Conservation (phyloP, 2,888 invertebrate species). For the Blastobasis lacticolella region DNA sequence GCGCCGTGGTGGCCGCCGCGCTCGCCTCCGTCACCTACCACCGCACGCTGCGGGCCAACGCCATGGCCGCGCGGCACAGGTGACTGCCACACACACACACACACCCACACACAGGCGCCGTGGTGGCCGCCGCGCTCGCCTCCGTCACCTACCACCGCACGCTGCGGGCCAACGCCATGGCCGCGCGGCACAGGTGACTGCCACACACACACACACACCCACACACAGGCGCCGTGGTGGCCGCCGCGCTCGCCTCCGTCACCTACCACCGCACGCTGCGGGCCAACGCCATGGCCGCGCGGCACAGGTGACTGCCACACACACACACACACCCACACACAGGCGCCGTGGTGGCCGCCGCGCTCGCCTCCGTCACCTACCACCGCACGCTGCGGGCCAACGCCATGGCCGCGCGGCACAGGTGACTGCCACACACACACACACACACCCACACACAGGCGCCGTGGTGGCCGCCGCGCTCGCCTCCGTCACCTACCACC, state of each 20-base stretch:
- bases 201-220: too few relatives aligned
- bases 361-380: conserved; percentile 58
- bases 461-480: conserved; percentile 66
- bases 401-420: too few relatives aligned
- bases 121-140: conserved; percentile 64
- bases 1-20: conserved; percentile 66
- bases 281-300: not conserved
- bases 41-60: conserved; percentile 18
- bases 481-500: conserved; percentile 53
- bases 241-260: conserved; percentile 61
- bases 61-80: too few relatives aligned
- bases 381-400: conserved; percentile 23
- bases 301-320: too few relatives aligned
- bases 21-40: conserved; percentile 58
- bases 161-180: conserved; percentile 6
- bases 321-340: too few relatives aligned
- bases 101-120: too few relatives aligned
- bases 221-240: conserved; percentile 69
- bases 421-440: too few relatives aligned
- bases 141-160: conserved; percentile 48
- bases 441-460: too few relatives aligned
- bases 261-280: conserved; percentile 37
- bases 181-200: too few relatives aligned
- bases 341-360: conserved; percentile 67
- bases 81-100: too few relatives aligned